phyloP scores from a whole-genome alignment of 2,113 vertebrate species.

The Leucosticte australis region DNA sequence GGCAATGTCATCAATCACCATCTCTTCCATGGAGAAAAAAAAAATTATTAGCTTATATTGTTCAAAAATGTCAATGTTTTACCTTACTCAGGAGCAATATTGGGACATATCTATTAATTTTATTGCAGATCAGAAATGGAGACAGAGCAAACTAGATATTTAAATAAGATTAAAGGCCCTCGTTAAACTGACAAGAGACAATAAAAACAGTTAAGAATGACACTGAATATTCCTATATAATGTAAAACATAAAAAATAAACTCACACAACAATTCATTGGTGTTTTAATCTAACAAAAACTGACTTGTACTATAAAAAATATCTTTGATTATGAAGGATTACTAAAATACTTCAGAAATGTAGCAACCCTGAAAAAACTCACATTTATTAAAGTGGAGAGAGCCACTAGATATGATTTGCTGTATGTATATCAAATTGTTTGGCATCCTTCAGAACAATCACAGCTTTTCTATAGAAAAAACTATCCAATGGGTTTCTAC shows the following conservation, averaged over 20 bases:
- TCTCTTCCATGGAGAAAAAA: neutral
- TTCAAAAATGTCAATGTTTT: neutral
- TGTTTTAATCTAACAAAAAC: slow-evolving; percentile 48
- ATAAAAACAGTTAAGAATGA: neutral
- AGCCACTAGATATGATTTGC: neutral
- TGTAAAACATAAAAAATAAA: slow-evolving; percentile 42
- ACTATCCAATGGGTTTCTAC: neutral
- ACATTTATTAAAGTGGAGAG: slow-evolving; percentile 6
- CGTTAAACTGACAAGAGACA: slow-evolving; percentile 41
- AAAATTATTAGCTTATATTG: neutral
- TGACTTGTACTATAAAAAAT: neutral
- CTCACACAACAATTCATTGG: neutral
- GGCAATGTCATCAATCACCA: neutral
- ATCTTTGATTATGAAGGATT: neutral
- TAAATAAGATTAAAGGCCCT: neutral
- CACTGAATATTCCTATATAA: neutral
- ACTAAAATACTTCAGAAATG: slow-evolving; percentile 43
- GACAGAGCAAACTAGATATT: neutral
- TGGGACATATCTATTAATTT: neutral
- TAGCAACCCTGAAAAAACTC: neutral
- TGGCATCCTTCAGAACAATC: neutral
- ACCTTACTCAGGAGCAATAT: neutral
- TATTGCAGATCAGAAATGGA: slow-evolving; percentile 4
- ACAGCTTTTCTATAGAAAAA: neutral
- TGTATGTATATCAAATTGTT: slow-evolving; percentile 13